A percentile compares a stretch with the other conserved stretches of the same genome.
Evolutionary conservation across 1,140 invertebrate species (phyloP).

Genomic region (Glossosoma conforme): DNA sequence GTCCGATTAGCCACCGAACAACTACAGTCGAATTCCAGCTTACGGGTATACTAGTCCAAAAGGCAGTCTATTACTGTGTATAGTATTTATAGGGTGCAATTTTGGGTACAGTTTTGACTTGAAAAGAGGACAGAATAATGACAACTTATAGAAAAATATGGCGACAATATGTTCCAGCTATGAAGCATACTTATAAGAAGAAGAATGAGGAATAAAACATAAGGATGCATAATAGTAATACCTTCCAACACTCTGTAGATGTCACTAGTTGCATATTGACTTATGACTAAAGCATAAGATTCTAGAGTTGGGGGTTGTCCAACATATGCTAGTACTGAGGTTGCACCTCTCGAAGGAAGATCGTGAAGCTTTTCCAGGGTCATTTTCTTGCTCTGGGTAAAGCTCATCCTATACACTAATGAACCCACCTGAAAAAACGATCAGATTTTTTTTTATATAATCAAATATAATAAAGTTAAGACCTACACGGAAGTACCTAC

Average conservation of each 20-base stretch:
- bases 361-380: slow-evolving; percentile 17
- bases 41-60: too few species aligned
- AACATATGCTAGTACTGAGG: slow-evolving; percentile 11
- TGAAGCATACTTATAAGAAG: neutral
- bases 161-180: neutral
- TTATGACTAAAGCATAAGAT: slow-evolving; percentile 7
- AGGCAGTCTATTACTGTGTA: too few species aligned
- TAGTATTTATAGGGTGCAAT: too few species aligned
- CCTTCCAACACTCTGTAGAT: slow-evolving; percentile 10
- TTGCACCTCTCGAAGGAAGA: slow-evolving; percentile 2
- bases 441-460: too few species aligned
- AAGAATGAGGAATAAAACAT: neutral
- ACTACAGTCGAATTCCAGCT: too few species aligned
- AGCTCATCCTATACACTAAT: too few species aligned
- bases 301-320: neutral
- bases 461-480: too few species aligned
- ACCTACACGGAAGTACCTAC: too few species aligned
- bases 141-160: neutral
- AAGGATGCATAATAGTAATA: neutral
- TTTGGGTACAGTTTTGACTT: neutral
- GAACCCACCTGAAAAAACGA: too few species aligned
- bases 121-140: neutral
- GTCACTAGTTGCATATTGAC: slow-evolving; percentile 4
- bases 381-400: too few species aligned
- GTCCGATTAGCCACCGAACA: too few species aligned